A percentile compares a stretch with the other conserved stretches of the same genome.
phyloP scores from a whole-genome alignment of 92 coral and sea anemone genomes.

The Siderastrea siderea region DNA sequence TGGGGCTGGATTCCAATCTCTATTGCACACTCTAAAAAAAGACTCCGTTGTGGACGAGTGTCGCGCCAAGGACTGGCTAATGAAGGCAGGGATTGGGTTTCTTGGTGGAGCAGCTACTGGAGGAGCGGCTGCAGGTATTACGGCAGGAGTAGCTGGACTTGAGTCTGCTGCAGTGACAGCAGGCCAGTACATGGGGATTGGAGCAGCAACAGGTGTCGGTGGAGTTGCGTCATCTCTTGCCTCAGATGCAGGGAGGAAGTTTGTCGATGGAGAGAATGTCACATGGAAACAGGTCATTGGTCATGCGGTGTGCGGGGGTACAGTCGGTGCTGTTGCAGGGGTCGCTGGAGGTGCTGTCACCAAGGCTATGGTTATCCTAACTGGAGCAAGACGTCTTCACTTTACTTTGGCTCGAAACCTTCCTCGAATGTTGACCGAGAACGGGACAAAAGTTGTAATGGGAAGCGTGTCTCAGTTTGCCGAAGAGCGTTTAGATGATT shows the following conservation, averaged over 20 bases:
- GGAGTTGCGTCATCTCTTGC: constrained; percentile 37
- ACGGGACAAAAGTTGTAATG: constrained; percentile 22
- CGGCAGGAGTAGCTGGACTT: constrained; percentile 41
- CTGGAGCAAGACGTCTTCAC: constrained; percentile 42
- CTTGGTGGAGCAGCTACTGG: constrained; percentile 45
- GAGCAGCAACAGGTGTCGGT: constrained; percentile 46
- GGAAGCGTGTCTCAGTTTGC: constrained; percentile 15
- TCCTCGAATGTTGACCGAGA: constrained; percentile 41
- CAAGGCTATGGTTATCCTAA: constrained; percentile 27
- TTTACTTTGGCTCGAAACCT: background rate
- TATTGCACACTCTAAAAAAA: constrained; percentile 12
- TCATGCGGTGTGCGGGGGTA: constrained; percentile 42
- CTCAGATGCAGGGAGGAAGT: constrained; percentile 31
- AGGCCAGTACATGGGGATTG: constrained; percentile 30
- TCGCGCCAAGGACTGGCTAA: constrained; percentile 16
- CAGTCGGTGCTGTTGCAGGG: constrained; percentile 49
- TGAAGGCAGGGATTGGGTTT: constrained; percentile 60
- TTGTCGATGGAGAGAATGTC: constrained; percentile 59
- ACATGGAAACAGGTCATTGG: constrained; percentile 42
- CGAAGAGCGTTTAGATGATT: constrained; percentile 67
- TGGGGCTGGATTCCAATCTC: constrained; percentile 39
- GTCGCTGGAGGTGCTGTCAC: constrained; percentile 57
- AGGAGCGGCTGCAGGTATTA: constrained; percentile 56
- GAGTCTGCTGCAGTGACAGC: constrained; percentile 7
- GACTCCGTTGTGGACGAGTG: constrained; percentile 46